A percentile compares a stretch with the other conserved stretches of the same genome.
These are phyloP conservation scores for Anoplopoma fimbria DNA, from an alignment of 2,113 vertebrate genomes.

Conservation along the genomic window DNA sequence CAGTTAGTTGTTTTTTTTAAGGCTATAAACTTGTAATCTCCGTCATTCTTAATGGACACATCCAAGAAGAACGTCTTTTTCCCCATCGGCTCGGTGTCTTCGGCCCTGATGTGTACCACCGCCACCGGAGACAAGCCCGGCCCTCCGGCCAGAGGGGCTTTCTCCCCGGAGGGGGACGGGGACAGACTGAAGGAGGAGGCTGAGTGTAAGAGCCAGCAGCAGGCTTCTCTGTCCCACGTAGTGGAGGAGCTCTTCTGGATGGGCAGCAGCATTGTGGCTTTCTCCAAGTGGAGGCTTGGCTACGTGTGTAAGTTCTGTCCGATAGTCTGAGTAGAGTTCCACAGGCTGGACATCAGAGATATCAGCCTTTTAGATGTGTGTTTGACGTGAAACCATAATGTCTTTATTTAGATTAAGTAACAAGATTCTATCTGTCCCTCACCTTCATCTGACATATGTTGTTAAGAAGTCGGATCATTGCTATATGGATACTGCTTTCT, in stretches of 20 bases:
- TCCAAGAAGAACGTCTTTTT: conserved; percentile 53
- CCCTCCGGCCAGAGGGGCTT: conserved; percentile 65
- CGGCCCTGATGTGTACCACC: conserved; percentile 51
- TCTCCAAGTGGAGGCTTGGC: conserved; percentile 86
- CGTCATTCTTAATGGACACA: conserved; percentile 43
- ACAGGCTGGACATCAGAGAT: not conserved
- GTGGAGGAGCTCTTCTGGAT: conserved; percentile 90
- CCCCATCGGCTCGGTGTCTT: conserved; percentile 49
- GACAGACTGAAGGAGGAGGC: conserved; percentile 25
- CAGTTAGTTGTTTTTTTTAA: not conserved
- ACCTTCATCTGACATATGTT: not conserved
- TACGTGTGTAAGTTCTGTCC: conserved; percentile 87
- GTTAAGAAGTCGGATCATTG: not conserved
- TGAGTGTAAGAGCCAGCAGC: conserved; percentile 65
- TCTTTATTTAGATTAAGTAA: not conserved
- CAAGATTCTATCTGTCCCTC: not conserved
- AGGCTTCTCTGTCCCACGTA: conserved; percentile 77
- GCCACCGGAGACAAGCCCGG: conserved; percentile 64
- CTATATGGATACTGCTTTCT: not conserved
- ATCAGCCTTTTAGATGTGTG: not conserved
- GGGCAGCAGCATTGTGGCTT: conserved; percentile 84
- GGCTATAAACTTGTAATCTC: not conserved
- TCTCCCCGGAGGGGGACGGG: conserved; percentile 38
- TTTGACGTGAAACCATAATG: not conserved
- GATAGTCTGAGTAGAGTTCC: not conserved